Conservation (phyloP, 2,113 vertebrate species). For the Buteo buteo region DNA sequence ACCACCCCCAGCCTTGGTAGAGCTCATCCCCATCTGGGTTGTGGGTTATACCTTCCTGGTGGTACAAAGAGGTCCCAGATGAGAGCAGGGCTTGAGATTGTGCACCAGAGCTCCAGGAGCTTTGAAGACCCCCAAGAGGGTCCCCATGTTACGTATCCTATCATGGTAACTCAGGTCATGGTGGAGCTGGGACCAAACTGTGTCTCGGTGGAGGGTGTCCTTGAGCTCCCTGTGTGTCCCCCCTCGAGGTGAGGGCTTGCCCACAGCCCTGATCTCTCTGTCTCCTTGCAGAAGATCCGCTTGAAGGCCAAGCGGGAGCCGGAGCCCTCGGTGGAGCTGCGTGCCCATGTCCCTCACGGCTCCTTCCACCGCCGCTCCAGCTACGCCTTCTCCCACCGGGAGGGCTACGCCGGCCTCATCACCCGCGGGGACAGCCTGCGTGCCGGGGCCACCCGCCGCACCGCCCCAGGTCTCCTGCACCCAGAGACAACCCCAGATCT, state of each 20-base stretch:
- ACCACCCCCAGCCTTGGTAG: not conserved
- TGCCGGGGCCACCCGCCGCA: rapidly evolving
- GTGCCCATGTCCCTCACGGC: constrained; percentile 13
- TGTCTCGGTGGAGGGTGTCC: not conserved
- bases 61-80: not conserved
- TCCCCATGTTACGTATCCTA: not conserved
- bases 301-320: not conserved
- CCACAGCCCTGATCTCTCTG: not conserved
- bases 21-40: not conserved
- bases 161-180: not conserved
- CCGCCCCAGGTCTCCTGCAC: rapidly evolving
- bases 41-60: not conserved
- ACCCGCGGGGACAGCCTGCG: constrained; percentile 62
- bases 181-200: not conserved
- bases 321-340: constrained; percentile 40
- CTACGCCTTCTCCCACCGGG: constrained; percentile 83
- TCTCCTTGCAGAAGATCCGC: constrained; percentile 6
- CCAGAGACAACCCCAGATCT: rapidly evolving
- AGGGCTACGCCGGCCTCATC: constrained; percentile 76
- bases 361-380: constrained; percentile 71
- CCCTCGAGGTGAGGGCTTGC: not conserved
- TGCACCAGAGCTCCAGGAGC: not conserved
- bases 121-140: not conserved
- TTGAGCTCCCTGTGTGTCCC: rapidly evolving
- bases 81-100: not conserved